Evolutionary conservation across 1,140 invertebrate genomes (phyloP).

Genomic region (Lerema accius): DNA sequence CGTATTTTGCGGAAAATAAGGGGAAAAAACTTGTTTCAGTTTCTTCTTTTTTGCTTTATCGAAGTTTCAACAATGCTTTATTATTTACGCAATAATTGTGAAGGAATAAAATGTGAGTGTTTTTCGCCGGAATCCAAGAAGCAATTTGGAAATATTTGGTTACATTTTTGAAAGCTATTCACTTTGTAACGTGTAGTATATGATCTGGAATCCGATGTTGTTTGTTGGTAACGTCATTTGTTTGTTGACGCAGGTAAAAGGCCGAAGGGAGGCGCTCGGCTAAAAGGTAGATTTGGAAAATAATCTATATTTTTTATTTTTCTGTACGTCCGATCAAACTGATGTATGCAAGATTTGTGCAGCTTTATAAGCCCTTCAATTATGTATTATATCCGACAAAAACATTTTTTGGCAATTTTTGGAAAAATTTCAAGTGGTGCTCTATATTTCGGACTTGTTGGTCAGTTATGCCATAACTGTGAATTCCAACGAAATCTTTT

Average conservation of each 20-base stretch:
- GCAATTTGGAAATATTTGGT: no score
- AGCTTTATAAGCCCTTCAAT: constrained; percentile 27
- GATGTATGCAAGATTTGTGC: constrained; percentile 23
- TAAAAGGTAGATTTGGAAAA: constrained; percentile 28
- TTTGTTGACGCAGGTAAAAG: constrained; percentile 32
- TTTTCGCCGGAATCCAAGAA: no score
- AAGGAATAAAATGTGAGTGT: no score
- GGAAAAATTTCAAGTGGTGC: constrained; percentile 12
- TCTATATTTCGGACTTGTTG: constrained; percentile 18
- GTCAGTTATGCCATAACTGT: not conserved
- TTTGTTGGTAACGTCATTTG: constrained; percentile 26
- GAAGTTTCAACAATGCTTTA: no score
- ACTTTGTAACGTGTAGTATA: constrained; percentile 3
- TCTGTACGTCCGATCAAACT: constrained; percentile 22
- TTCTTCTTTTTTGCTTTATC: no score
- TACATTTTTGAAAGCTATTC: no score
- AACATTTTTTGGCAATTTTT: constrained; percentile 2
- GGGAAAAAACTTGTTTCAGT: no score
- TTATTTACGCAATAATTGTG: no score
- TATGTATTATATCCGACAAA: constrained; percentile 8
- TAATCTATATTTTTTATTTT: constrained; percentile 32
- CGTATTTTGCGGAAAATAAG: no score
- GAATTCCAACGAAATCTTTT: not conserved
- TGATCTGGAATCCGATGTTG: constrained; percentile 10
- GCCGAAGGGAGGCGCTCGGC: constrained; percentile 28